These are phyloP conservation scores for Megatriorchis doriae DNA, from an alignment of 2,113 vertebrate species.

Conservation along the genomic window DNA sequence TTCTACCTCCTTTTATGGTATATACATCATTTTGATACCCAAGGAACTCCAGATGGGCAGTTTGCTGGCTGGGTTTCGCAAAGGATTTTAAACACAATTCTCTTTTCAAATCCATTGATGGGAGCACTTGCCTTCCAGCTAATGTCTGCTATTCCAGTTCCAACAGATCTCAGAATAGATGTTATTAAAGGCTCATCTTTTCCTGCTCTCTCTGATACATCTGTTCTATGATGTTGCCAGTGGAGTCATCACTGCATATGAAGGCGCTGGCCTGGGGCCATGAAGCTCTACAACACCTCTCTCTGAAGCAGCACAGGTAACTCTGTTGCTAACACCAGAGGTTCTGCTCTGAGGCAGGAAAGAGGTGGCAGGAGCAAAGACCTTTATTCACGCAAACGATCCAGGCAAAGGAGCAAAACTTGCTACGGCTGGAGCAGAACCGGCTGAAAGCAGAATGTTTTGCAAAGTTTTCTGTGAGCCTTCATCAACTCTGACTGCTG, in stretches of 20 bases:
- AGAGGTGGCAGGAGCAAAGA: constrained; percentile 28
- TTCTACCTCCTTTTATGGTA: not conserved
- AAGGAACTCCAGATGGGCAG: not conserved
- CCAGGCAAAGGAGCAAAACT: not conserved
- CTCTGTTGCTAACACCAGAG: not conserved
- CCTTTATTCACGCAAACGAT: constrained; percentile 9
- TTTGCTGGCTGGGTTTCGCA: not conserved
- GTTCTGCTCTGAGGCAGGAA: constrained; percentile 29
- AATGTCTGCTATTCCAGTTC: not conserved
- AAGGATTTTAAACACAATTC: not conserved
- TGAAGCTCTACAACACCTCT: not conserved
- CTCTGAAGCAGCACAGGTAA: constrained; percentile 12
- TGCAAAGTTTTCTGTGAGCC: constrained; percentile 27
- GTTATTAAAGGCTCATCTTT: constrained; percentile 28
- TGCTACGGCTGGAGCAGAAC: not conserved
- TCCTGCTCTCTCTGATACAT: not conserved
- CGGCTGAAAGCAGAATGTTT: not conserved
- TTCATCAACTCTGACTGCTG: not conserved
- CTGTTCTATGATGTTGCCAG: constrained; percentile 1
- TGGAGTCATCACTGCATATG: not conserved
- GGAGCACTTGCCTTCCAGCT: constrained; percentile 21
- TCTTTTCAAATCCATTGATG: not conserved
- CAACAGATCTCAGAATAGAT: not conserved
- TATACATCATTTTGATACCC: not conserved
- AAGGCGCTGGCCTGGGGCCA: not conserved